Percentiles rank a stretch among this genome's conserved stretches.
These are phyloP conservation scores for Spilogale gracilis DNA, from an alignment of 2,113 vertebrate species.

Conservation along the genomic window DNA sequence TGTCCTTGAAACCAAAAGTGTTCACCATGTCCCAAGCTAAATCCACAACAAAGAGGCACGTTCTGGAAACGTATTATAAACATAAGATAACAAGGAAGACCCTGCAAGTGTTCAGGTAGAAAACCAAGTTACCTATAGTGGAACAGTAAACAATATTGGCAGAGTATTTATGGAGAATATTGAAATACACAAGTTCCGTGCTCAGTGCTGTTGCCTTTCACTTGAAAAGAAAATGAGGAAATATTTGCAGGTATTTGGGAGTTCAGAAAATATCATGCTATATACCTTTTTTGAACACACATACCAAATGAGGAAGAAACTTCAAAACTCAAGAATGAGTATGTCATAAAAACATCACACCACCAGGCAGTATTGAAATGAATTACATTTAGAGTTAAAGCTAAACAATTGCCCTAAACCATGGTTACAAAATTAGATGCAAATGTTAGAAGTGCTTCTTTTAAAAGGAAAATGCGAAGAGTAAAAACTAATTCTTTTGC, in stretches of 20 bases:
- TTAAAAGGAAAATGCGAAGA: background rate
- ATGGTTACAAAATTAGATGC: background rate
- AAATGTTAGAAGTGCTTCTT: background rate
- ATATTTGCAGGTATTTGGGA: background rate
- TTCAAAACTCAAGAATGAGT: background rate
- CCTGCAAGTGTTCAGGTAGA: background rate
- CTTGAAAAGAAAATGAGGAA: background rate
- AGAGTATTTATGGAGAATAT: background rate
- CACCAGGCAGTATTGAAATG: background rate
- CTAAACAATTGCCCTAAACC: background rate
- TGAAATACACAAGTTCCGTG: background rate
- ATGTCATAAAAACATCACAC: background rate
- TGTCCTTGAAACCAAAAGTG: background rate
- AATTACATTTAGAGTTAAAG: background rate
- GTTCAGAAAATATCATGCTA: background rate
- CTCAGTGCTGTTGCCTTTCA: fast-evolving
- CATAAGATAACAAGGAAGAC: background rate
- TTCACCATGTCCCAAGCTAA: background rate
- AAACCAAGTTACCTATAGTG: background rate
- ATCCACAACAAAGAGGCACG: background rate
- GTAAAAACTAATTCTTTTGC: background rate
- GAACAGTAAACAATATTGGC: background rate
- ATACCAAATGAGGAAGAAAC: background rate
- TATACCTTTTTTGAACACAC: background rate
- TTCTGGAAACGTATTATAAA: background rate